Evolutionary conservation across 1,140 invertebrate species (phyloP).

Genomic region (Watersipora subatra): DNA sequence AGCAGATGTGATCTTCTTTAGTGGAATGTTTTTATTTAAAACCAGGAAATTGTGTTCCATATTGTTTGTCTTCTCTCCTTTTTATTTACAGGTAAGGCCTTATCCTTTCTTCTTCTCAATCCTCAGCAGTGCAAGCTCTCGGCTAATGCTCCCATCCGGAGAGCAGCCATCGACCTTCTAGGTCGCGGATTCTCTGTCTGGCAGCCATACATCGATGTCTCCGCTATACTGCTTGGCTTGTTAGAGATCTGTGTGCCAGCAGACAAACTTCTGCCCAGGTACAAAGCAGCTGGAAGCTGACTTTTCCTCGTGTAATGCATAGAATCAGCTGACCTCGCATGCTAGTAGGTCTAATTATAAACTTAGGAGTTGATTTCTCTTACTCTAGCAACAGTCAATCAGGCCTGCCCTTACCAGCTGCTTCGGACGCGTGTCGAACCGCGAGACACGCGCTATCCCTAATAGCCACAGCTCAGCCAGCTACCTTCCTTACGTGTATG

Average conservation of each 20-base stretch:
- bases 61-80: not conserved
- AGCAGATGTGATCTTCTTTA: not conserved
- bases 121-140: constrained; percentile 67
- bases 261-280: constrained; percentile 72
- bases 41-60: not conserved
- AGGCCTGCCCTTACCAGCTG: no score
- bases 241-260: constrained; percentile 87
- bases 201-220: constrained; percentile 95
- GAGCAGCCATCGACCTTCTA: constrained; percentile 85
- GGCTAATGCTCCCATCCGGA: constrained; percentile 69
- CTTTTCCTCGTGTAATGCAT: no score
- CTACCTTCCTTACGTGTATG: constrained; percentile 93
- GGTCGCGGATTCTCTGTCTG: constrained; percentile 92
- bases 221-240: constrained; percentile 69
- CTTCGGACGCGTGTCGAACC: constrained; percentile 91
- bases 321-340: no score
- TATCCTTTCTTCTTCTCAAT: constrained; percentile 81
- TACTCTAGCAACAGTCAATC: no score
- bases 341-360: no score
- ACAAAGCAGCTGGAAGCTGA: constrained; percentile 9
- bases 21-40: not conserved
- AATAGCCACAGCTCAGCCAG: constrained; percentile 85
- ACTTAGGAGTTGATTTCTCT: no score
- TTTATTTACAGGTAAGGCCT: constrained; percentile 62
- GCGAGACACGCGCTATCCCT: constrained; percentile 83